phyloP scores from a whole-genome alignment of 2,113 vertebrate species.

The Odocoileus hemionus region DNA sequence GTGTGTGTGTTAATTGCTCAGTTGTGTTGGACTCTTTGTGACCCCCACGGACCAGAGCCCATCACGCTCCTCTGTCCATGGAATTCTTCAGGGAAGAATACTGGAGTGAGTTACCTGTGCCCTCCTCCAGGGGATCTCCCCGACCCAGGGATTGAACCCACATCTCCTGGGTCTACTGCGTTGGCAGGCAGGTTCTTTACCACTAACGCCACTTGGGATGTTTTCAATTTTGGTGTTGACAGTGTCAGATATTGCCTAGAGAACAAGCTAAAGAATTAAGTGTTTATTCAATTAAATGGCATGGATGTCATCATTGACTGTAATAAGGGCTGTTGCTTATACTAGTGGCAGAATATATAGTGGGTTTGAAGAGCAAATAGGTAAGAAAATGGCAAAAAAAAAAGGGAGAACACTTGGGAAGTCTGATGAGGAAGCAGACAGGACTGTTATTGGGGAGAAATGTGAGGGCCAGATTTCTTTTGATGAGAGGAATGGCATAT shows the following conservation, averaged over 20 bases:
- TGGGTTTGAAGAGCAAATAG: not conserved
- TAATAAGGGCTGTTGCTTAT: not conserved
- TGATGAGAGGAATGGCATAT: not conserved
- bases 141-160: not conserved
- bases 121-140: not conserved
- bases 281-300: not conserved
- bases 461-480: not conserved
- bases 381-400: not conserved
- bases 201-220: not conserved
- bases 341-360: not conserved
- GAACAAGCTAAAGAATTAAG: not conserved
- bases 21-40: not conserved
- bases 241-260: not conserved
- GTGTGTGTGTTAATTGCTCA: not conserved
- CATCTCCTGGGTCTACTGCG: not conserved
- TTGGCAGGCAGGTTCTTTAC: not conserved
- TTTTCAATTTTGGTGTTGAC: not conserved
- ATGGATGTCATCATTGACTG: not conserved
- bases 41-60: not conserved
- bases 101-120: not conserved
- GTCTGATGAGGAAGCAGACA: not conserved
- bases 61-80: not conserved
- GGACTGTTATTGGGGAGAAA: not conserved
- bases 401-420: not conserved
- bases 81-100: not conserved